Percentiles rank a stretch among this genome's conserved stretches.
Evolutionary conservation across 2,797 vertebrate genomes (phyloP).

Genomic region (Rhinogobio ventralis): DNA sequence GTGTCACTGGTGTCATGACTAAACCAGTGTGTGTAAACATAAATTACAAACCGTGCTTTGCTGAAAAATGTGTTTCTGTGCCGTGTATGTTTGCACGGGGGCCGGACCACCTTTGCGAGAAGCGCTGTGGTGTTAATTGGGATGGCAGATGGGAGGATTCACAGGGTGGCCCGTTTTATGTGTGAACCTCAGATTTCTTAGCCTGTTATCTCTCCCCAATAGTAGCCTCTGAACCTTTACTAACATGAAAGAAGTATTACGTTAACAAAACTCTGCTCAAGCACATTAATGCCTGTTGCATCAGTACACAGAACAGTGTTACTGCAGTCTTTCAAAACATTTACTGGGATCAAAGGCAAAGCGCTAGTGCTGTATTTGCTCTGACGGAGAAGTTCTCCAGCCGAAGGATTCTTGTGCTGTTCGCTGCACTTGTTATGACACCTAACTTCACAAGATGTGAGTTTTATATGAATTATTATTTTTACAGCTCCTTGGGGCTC

Average conservation of each 20-base stretch:
- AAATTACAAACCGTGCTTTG: neutral
- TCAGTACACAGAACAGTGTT: slow-evolving; percentile 26
- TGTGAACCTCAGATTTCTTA: slow-evolving; percentile 3
- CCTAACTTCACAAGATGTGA: slow-evolving; percentile 46
- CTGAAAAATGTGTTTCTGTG: neutral
- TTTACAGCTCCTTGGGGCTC: slow-evolving; percentile 43
- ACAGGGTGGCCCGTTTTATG: neutral
- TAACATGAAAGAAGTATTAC: neutral
- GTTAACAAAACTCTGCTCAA: slow-evolving; percentile 15
- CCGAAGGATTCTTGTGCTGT: slow-evolving; percentile 48
- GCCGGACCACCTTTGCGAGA: neutral
- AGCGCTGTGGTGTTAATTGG: slow-evolving; percentile 26
- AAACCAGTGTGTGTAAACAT: neutral
- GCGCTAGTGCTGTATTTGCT: slow-evolving; percentile 34
- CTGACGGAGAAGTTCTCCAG: slow-evolving; percentile 42
- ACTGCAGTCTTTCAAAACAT: slow-evolving; percentile 37
- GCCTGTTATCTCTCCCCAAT: neutral
- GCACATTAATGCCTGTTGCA: neutral
- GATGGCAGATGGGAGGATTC: slow-evolving; percentile 17
- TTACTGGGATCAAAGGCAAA: slow-evolving; percentile 37
- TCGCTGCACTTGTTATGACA: slow-evolving; percentile 51
- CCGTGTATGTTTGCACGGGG: neutral
- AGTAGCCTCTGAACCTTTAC: slow-evolving; percentile 29
- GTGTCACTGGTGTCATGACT: slow-evolving; percentile 11
- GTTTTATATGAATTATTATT: slow-evolving; percentile 59